Conservation (phyloP, 2,113 vertebrate genomes). For the Otus sunia region DNA sequence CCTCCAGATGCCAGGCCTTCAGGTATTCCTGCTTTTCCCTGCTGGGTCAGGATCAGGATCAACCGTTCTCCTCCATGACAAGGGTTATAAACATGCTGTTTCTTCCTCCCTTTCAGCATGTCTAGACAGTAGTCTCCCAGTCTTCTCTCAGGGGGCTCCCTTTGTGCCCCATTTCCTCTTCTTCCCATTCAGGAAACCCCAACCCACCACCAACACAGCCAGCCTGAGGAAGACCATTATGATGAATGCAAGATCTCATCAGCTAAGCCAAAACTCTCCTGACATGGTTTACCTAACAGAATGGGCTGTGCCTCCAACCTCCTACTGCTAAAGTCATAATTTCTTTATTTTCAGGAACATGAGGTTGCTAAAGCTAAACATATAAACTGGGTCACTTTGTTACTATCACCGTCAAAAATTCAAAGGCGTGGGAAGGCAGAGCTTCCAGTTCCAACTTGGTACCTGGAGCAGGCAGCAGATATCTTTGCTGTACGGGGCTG, state of each 20-base stretch:
- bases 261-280: background rate
- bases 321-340: background rate
- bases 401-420: background rate
- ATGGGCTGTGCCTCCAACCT: background rate
- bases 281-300: background rate
- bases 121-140: background rate
- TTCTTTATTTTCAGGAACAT: background rate
- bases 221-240: background rate
- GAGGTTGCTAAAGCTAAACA: background rate
- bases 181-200: background rate
- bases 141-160: background rate
- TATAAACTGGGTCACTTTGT: background rate
- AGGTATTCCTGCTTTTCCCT: background rate
- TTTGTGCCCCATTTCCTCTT: background rate
- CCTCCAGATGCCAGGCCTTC: background rate
- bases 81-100: background rate
- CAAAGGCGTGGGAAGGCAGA: background rate
- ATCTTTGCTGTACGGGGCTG: accelerated
- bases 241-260: background rate
- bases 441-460: background rate
- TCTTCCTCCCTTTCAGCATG: background rate
- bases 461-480: background rate
- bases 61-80: background rate
- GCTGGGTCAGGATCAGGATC: background rate
- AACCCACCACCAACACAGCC: background rate